Evolutionary conservation across 2,797 vertebrate species (phyloP).

Genomic region (Hapalemur alaotrensis): DNA sequence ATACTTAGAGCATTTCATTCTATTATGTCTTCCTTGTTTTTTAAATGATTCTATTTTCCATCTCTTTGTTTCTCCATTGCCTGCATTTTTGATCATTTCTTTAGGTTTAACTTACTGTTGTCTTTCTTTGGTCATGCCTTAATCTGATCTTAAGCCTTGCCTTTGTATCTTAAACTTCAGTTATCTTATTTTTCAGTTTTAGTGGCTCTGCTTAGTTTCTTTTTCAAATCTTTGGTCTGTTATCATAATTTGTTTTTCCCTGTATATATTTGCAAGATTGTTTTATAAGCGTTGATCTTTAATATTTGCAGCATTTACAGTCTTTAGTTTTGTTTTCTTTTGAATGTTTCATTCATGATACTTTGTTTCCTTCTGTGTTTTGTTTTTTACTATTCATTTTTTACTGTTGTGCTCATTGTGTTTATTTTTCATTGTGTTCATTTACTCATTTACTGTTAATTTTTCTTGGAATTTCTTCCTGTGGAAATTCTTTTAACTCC

Average conservation of each 20-base stretch:
- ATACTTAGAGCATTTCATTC: not conserved
- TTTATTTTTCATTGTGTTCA: not conserved
- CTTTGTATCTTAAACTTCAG: not conserved
- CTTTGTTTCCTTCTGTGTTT: not conserved
- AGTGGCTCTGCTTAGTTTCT: not conserved
- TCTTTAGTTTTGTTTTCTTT: not conserved
- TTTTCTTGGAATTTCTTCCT: not conserved
- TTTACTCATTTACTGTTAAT: not conserved
- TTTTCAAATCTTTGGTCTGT: not conserved
- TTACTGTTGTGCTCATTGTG: not conserved
- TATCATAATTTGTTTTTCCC: not conserved
- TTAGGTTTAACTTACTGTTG: not conserved
- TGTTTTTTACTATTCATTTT: not conserved
- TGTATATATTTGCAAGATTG: not conserved
- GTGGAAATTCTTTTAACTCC: not conserved
- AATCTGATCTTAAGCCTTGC: not conserved
- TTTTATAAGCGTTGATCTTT: not conserved
- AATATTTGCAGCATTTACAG: not conserved
- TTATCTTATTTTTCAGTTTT: not conserved
- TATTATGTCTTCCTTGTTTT: not conserved
- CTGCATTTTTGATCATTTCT: not conserved
- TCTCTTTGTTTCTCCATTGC: not conserved
- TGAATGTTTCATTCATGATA: not conserved
- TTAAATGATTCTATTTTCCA: not conserved
- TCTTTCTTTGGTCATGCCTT: not conserved